Conservation (phyloP, 2,113 vertebrate species). For the Orycteropus afer region DNA sequence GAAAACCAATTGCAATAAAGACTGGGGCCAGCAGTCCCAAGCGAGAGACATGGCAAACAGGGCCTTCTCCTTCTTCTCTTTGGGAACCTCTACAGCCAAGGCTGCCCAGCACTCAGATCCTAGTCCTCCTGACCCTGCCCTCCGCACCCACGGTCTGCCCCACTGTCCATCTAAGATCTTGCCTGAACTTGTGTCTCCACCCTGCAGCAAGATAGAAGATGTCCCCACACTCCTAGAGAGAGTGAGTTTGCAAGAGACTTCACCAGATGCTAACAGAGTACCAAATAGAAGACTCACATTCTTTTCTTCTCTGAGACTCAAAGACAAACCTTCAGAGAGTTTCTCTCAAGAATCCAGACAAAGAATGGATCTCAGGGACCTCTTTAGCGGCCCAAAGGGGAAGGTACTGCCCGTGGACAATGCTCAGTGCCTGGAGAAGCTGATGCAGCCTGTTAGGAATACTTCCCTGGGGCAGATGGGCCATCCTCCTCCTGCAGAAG, state of each 20-base stretch:
- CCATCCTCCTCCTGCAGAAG: conserved; percentile 37
- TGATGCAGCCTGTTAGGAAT: neutral
- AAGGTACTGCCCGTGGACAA: conserved; percentile 43
- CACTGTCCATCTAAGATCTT: neutral
- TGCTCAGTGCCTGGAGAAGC: neutral
- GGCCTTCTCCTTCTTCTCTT: conserved; percentile 55
- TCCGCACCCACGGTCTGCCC: conserved; percentile 68
- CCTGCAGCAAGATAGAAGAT: conserved; percentile 80
- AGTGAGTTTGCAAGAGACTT: conserved; percentile 84
- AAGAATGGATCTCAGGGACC: conserved; percentile 63
- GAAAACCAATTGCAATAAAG: conserved; percentile 64
- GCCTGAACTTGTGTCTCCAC: neutral
- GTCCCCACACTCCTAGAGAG: conserved; percentile 86
- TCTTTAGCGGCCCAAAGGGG: conserved; percentile 71
- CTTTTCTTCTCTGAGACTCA: conserved; percentile 78
- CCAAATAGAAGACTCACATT: conserved; percentile 49
- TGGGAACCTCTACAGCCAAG: neutral
- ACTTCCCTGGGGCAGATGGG: conserved; percentile 11
- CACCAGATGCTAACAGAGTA: conserved; percentile 16
- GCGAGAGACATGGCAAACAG: neutral
- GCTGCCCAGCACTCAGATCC: neutral
- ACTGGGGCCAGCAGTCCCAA: neutral
- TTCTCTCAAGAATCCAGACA: conserved; percentile 52
- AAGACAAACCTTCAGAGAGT: conserved; percentile 65
- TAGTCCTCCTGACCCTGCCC: neutral